A percentile compares a stretch with the other conserved stretches of the same genome.
These are phyloP conservation scores for Emydura subglobosa DNA, from an alignment of 2,113 vertebrate species.

Conservation along the genomic window DNA sequence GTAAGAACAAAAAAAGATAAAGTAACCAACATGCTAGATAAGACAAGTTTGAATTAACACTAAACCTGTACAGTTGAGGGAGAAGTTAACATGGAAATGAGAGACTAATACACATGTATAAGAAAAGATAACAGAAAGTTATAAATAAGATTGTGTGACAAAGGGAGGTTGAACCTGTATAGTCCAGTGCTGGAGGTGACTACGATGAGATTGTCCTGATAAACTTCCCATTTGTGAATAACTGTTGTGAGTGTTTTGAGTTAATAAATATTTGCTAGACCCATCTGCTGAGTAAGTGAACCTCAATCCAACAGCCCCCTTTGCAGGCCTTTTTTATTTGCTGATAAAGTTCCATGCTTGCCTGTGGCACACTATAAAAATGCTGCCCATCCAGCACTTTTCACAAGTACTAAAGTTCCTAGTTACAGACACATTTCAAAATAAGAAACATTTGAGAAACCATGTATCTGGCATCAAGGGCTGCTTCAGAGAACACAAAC, in stretches of 20 bases:
- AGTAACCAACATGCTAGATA: neutral
- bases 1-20: neutral
- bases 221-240: neutral
- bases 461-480: neutral
- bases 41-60: neutral
- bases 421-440: neutral
- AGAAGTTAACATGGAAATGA: neutral
- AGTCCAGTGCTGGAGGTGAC: neutral
- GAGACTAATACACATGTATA: neutral
- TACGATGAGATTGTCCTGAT: neutral
- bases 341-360: neutral
- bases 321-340: neutral
- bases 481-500: neutral
- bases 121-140: neutral
- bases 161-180: neutral
- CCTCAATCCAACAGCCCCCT: neutral
- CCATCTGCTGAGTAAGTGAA: neutral
- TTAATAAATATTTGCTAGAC: neutral
- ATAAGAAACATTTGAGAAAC: neutral
- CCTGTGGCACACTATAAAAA: neutral
- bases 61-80: neutral
- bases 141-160: neutral
- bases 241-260: neutral
- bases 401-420: neutral
- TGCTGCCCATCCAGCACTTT: neutral